Base-by-base conservation (phyloP, 2,113 vertebrate genomes). In the Pachycephala philippinensis region DNA sequence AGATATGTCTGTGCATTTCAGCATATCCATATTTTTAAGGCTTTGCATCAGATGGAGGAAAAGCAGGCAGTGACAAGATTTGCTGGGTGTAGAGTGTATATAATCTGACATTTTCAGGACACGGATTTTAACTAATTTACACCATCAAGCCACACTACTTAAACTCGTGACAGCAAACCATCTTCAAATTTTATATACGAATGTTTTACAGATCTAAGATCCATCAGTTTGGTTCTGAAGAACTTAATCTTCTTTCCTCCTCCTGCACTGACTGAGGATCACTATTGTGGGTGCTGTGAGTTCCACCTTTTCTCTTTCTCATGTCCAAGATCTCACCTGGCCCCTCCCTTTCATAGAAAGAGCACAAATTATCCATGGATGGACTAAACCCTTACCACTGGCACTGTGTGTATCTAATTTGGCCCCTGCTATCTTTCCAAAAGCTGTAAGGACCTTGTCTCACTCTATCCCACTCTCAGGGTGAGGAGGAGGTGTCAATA, bases 51-150 rank as follows among this genome's bases (percentile, higher is more conserved):
- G 79, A 95, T 93, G 89, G 68, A 86, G 85, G 37, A 85, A 94
- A 89, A 95, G 84, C 52, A 94, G 90, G 61, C 94, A 89, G 95
- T 92, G 90, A 96, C 91, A 95, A 92, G 93, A 84, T 94, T 96
- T 95, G 56, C 76, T 26, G 82, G 49, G 82, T 82, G 50, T 45
- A 60, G 16, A 50, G 81, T 93, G 64, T 35, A 22, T 50, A 74
- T 96, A 94, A 95, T 95, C 95, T 87, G 96, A 95, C 95, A 44
- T 91, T 95, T 94, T 91, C 85, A 89, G 93, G 95, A 95, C 89
- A 69, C 3, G 82, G 93, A 92, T 95, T 94, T 95, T 94, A 88
- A 93, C 91, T 95, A 83, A 95, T 93, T 96, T 97, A 70, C 95
- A 81, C 91, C 68, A 91, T 83, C 84, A 81, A 93, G 42, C 68